Evolutionary conservation across 2,113 vertebrate genomes (phyloP), one percentile per base, ranked within the genome.

Genomic region (Sphaerodactylus townsendi): DNA sequence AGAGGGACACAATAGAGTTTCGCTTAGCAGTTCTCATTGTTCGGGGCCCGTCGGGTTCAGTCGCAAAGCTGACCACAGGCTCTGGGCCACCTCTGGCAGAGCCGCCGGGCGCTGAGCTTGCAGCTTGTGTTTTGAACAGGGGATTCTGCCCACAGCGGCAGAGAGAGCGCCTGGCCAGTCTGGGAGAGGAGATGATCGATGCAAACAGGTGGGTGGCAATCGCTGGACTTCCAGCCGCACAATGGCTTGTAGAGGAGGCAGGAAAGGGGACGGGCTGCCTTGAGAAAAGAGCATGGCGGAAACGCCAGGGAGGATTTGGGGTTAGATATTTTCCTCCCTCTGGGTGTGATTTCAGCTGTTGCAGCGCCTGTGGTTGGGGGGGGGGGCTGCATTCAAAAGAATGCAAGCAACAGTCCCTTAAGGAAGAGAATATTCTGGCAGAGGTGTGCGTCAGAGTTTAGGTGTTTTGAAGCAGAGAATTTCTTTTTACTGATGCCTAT

Each of bases 31-130:
- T 89, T 87, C 89, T 92, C 85, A 93, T 92, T 92, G 92, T 90
- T 95, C 87, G 94, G 94, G 89, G 88, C 44, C 6, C 89, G 95
- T 93, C 87, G 88, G 91, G 91, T 95, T 95, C 93, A 93, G 92
- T 88, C 91, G 92, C 86, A 90, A 86, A 93, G 93, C 92, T 46
- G 95, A 94, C 88, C 88, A 93, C 92, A 95, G 85, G 91, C 88
- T 92, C 90, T 92, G 91, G 91, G 95, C 93, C 93, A 92, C 94
- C 93, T 94, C 87, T 92, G 70, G 83, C 81, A 23, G 88, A 89
- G 89, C 78, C 44, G 85, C 90, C 93, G 17, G 87, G 64, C 96
- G 95, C 97, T 97, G 97, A 98, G 95, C 91, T 93, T 90, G 96
- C 97, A 97, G 95, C 96, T 93, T 94, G 91, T 81, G 85, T 95